Base-by-base conservation (phyloP, 2,113 vertebrate species). In the Amphilophus citrinellus region DNA sequence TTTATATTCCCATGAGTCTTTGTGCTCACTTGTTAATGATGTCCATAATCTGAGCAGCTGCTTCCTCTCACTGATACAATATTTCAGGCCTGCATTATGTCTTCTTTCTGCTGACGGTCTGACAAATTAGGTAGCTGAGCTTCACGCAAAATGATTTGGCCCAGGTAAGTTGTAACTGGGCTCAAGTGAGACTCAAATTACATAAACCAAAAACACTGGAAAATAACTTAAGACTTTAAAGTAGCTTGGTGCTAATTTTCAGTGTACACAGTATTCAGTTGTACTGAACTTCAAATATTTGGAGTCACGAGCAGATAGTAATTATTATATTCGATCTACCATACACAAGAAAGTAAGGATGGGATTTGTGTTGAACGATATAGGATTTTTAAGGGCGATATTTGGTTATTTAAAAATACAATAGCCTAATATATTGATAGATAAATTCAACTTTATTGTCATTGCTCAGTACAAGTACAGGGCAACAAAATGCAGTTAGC, bases 201-300 rank as follows among this genome's bases (percentile, higher is more conserved):
- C 3, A 27, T 27, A 27, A 27, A 20, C 9, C 3, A 0, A 68
- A 68, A 68, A 68, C 8, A 71, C 0, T 30, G 3, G 10, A 71
- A 71, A 50, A 71, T 8, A 71, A 9, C 27, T 11, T 8, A 68
- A 24, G 39, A 17, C 65, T 68, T 22, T 18, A 18, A 68, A 47
- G 42, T 37, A 68, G 42, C 14, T 58, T 58, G 4, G 20, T 22
- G 56, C n/a, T 17, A 58, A 22, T 58, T n/a, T 22, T 14, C 24
- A 0, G 42, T 50, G 42, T 20, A 50, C 44, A 71, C 9, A 13
- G 44, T 13, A 50, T 71, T 71, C 44, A 53, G 24, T 22, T 71
- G 42, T 44, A 71, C 42, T 50, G 22, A 47, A 68, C 22, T 71
- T 42, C 42, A 71, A 50, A 18, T 71, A 30, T 71, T 15, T 30